phyloP scores from a whole-genome alignment of 2,113 vertebrate genomes.

The Condylura cristata region DNA sequence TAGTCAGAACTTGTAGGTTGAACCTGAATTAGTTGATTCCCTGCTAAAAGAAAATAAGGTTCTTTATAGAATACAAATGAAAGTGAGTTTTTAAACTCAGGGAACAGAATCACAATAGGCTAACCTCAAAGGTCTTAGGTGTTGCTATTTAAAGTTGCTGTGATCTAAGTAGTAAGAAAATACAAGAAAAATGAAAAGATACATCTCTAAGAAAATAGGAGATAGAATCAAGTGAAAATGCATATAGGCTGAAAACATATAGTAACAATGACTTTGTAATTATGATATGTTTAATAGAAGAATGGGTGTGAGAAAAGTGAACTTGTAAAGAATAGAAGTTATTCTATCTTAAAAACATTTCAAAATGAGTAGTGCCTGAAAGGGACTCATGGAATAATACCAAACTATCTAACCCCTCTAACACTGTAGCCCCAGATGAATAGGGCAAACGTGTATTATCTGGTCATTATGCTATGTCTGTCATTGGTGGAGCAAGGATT shows the following conservation, averaged over 20 bases:
- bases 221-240: not conserved
- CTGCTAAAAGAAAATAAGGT: slow-evolving; percentile 11
- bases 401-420: not conserved
- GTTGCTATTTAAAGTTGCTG: not conserved
- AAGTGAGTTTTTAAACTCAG: not conserved
- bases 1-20: not conserved
- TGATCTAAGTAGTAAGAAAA: not conserved
- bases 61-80: not conserved
- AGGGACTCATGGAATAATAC: not conserved
- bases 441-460: not conserved
- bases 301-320: not conserved
- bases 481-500: not conserved
- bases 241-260: not conserved
- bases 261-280: too few relatives aligned
- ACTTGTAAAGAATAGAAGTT: not conserved
- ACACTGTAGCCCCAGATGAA: not conserved
- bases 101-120: not conserved
- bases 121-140: not conserved
- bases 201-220: not conserved
- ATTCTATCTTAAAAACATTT: not conserved
- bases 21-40: not conserved
- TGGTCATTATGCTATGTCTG: not conserved
- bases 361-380: not conserved
- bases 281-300: not conserved
- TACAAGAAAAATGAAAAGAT: not conserved